Evolutionary conservation across 2,888 invertebrate genomes (phyloP).

Genomic region (Trissonchulus latispiculum): DNA sequence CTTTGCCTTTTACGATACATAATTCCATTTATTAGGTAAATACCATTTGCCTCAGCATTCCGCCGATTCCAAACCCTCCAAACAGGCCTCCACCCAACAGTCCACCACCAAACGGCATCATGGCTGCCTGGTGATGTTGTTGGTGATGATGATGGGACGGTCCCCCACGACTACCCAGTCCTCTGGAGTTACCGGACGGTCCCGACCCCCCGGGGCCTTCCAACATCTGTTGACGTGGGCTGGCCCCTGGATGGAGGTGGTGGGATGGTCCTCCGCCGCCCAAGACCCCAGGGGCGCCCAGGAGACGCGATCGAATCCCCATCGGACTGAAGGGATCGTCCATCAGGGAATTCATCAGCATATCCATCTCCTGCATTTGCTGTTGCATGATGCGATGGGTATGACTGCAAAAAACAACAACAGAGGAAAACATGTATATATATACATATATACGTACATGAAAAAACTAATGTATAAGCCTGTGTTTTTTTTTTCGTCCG

Average conservation of each 20-base stretch:
- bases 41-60: constrained; percentile 16
- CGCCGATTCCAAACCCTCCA: neutral
- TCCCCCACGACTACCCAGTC: too few species aligned
- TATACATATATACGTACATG: too few species aligned
- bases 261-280: neutral
- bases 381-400: constrained; percentile 19
- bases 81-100: constrained; percentile 7
- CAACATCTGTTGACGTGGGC: constrained; percentile 14
- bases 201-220: neutral
- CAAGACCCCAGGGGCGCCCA: neutral
- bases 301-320: neutral
- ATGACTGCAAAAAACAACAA: too few species aligned
- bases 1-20: too few species aligned
- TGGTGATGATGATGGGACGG: neutral
- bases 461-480: too few species aligned
- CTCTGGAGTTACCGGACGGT: too few species aligned
- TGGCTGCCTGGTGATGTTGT: neutral
- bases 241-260: neutral
- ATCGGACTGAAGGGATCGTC: constrained; percentile 11
- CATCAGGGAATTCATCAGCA: constrained; percentile 21
- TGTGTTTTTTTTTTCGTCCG: too few species aligned
- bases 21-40: too few species aligned
- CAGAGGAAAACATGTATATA: too few species aligned
- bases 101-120: constrained; percentile 15
- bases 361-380: constrained; percentile 22